Conservation (phyloP, 2,113 vertebrate genomes). For the Zosterops hypoxanthus region DNA sequence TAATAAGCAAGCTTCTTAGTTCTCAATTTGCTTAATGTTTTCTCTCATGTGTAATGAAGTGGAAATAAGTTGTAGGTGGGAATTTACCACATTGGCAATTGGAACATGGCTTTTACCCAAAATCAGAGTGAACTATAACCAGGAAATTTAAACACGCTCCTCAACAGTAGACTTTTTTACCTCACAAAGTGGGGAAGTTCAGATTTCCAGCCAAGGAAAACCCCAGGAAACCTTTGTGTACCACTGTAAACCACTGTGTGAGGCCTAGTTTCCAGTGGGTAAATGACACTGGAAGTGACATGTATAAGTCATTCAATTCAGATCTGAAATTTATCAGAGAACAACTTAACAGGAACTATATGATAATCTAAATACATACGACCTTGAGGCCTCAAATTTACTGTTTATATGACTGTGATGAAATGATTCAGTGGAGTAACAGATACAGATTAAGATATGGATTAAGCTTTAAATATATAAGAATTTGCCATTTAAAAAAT, state of each 20-base stretch:
- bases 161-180: background rate
- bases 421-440: background rate
- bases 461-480: background rate
- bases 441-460: fast-evolving
- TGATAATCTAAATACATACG: background rate
- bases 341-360: background rate
- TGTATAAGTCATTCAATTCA: background rate
- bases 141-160: background rate
- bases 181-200: background rate
- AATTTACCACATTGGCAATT: background rate
- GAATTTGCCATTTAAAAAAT: background rate
- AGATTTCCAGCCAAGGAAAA: background rate
- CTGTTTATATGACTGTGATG: background rate
- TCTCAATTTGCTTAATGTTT: background rate
- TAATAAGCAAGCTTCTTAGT: background rate
- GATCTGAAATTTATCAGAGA: background rate
- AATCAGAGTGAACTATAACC: background rate
- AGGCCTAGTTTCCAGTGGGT: background rate
- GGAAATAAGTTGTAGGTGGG: background rate
- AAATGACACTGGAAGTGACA: background rate
- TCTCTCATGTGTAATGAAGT: background rate
- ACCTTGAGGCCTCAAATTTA: background rate
- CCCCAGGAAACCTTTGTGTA: background rate
- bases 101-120: background rate
- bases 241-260: background rate